These are phyloP conservation scores for Cryptotermes secundus DNA, from an alignment of 1,140 invertebrate genomes.

Conservation along the genomic window DNA sequence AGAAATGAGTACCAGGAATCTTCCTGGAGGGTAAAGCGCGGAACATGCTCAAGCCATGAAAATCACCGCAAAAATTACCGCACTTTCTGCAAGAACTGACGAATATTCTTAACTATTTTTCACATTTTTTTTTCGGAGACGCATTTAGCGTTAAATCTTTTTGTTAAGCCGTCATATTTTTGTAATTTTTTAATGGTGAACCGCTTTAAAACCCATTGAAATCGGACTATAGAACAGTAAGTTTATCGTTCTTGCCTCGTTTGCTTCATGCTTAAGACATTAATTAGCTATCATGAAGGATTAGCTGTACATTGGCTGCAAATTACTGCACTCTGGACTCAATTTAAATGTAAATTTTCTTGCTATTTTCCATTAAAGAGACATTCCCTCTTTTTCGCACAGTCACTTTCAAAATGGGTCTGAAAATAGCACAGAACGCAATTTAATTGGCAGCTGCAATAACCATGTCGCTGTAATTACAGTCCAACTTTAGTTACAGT, in stretches of 20 bases:
- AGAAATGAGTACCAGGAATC: too few relatives aligned
- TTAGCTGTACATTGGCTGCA: neutral
- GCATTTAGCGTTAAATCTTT: too few relatives aligned
- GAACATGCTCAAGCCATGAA: too few relatives aligned
- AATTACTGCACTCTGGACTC: neutral
- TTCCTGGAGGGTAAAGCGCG: too few relatives aligned
- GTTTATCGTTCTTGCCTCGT: neutral
- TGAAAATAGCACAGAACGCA: neutral
- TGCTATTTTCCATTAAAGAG: constrained; percentile 1
- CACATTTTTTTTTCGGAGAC: too few relatives aligned
- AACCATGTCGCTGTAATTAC: neutral
- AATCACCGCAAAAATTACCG: too few relatives aligned
- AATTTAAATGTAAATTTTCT: constrained; percentile 11
- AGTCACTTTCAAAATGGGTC: neutral
- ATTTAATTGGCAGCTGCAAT: neutral
- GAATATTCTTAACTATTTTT: too few relatives aligned
- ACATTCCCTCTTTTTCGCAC: neutral
- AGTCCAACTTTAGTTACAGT: neutral
- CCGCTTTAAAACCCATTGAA: neutral
- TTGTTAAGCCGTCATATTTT: too few relatives aligned
- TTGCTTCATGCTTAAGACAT: neutral
- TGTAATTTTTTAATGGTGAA: too few relatives aligned
- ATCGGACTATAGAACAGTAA: neutral
- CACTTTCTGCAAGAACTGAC: too few relatives aligned
- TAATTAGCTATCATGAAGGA: neutral